A percentile compares a stretch with the other conserved stretches of the same genome.
phyloP scores from a whole-genome alignment of 2,797 vertebrate species.

The Sebastes minor region DNA sequence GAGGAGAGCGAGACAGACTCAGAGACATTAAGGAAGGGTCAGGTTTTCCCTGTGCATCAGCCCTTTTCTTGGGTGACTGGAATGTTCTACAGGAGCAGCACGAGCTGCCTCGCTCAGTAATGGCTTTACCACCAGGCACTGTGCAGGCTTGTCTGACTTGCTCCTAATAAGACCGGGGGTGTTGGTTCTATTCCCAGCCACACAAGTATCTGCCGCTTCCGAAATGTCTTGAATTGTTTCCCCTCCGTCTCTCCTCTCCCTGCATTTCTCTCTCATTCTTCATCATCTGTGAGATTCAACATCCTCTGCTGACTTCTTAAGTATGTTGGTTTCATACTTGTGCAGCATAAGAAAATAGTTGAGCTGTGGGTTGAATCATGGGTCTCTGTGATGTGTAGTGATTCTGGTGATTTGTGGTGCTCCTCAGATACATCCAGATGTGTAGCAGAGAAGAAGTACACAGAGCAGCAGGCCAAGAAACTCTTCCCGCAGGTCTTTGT shows the following conservation, averaged over 20 bases:
- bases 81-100: slow-evolving; percentile 74
- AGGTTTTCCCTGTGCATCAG: slow-evolving; percentile 79
- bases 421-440: slow-evolving; percentile 94
- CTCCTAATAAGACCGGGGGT: slow-evolving; percentile 70
- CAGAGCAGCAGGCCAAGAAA: slow-evolving; percentile 96
- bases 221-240: slow-evolving; percentile 77
- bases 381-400: slow-evolving; percentile 57
- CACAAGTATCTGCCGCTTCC: slow-evolving; percentile 74
- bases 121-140: slow-evolving; percentile 80
- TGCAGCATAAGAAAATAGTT: slow-evolving; percentile 51
- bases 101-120: slow-evolving; percentile 68
- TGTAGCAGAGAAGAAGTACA: slow-evolving; percentile 97
- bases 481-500: slow-evolving; percentile 96
- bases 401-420: slow-evolving; percentile 69
- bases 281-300: slow-evolving; percentile 48
- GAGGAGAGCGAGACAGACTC: slow-evolving; percentile 47
- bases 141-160: slow-evolving; percentile 60
- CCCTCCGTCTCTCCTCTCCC: slow-evolving; percentile 27
- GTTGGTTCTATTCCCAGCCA: slow-evolving; percentile 80
- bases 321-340: slow-evolving; percentile 44
- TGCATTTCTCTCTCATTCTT: slow-evolving; percentile 49
- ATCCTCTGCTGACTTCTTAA: slow-evolving; percentile 53
- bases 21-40: slow-evolving; percentile 63
- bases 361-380: slow-evolving; percentile 45
- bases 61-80: slow-evolving; percentile 79